phyloP scores from a whole-genome alignment of 1,140 invertebrate species.

The Drusus annulatus region DNA sequence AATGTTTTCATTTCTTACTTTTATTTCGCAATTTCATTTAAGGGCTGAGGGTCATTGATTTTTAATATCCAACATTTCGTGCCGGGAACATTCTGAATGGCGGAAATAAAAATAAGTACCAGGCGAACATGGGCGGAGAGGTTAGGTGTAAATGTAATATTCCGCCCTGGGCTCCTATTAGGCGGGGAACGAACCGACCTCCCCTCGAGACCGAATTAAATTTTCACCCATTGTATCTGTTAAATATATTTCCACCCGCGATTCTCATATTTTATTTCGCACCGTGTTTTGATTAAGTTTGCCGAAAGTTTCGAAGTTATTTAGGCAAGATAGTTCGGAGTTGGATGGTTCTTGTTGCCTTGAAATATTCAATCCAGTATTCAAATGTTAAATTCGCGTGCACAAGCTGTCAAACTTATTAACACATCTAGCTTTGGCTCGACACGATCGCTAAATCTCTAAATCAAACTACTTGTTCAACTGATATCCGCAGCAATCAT shows the following conservation, averaged over 20 bases:
- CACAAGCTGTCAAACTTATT: too few relatives aligned
- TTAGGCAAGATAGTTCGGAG: too few relatives aligned
- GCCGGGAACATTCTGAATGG: constrained; percentile 7
- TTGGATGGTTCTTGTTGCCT: too few relatives aligned
- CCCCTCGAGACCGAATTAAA: constrained; percentile 15
- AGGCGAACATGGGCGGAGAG: neutral
- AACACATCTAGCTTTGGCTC: too few relatives aligned
- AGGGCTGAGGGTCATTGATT: constrained; percentile 19
- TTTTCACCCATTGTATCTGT: constrained; percentile 21
- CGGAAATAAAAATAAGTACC: constrained; percentile 27
- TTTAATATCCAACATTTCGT: constrained; percentile 26
- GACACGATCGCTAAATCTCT: too few relatives aligned
- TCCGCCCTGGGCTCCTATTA: neutral
- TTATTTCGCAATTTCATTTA: constrained; percentile 34
- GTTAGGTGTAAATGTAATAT: constrained; percentile 3
- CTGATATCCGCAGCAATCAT: too few relatives aligned
- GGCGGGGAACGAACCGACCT: constrained; percentile 3
- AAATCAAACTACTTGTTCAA: too few relatives aligned
- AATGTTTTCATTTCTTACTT: constrained; percentile 29
- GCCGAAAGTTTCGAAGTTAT: neutral
- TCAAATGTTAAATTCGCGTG: too few relatives aligned
- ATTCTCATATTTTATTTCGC: constrained; percentile 15
- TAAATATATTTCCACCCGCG: constrained; percentile 20
- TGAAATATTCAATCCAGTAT: too few relatives aligned
- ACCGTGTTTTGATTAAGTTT: constrained; percentile 4